phyloP scores from a whole-genome alignment of 37 sponge, comb jelly and placozoan species.

The Dysidea cf. avara region DNA sequence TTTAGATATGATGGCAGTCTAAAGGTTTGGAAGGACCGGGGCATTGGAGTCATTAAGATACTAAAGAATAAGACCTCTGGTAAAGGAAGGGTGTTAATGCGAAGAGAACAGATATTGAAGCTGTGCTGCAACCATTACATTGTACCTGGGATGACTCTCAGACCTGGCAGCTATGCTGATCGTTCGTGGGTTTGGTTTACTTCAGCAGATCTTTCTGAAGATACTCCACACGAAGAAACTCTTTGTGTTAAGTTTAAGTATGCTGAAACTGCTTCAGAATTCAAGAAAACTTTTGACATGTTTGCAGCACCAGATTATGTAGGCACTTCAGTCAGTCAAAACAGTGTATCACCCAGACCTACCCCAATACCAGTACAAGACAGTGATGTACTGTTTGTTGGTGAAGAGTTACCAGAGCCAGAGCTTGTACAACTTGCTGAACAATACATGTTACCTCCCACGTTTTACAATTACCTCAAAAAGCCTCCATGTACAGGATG shows the following conservation, averaged over 20 bases:
- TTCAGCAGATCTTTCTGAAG: slow-evolving; percentile 70
- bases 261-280: slow-evolving; percentile 65
- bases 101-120: slow-evolving; percentile 91
- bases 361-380: too few relatives aligned
- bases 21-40: slow-evolving; percentile 93
- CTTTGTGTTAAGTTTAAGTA: slow-evolving; percentile 82
- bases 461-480: slow-evolving; percentile 73
- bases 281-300: slow-evolving; percentile 64
- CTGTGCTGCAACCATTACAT: slow-evolving; percentile 94
- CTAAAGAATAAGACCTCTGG: slow-evolving; percentile 49
- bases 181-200: slow-evolving; percentile 85
- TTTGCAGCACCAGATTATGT: too few relatives aligned
- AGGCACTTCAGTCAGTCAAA: too few relatives aligned
- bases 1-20: slow-evolving; percentile 71
- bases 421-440: slow-evolving; percentile 53
- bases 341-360: too few relatives aligned
- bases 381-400: slow-evolving; percentile 14
- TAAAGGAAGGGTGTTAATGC: slow-evolving; percentile 78
- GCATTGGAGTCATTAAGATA: slow-evolving; percentile 91
- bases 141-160: slow-evolving; percentile 74
- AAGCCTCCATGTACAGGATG: slow-evolving; percentile 76
- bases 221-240: slow-evolving; percentile 46
- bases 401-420: slow-evolving; percentile 54
- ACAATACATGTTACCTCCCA: slow-evolving; percentile 58
- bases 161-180: slow-evolving; percentile 47